A percentile compares a stretch with the other conserved stretches of the same genome.
Evolutionary conservation across 2,888 invertebrate genomes (phyloP).

Genomic region (Agrotis clavis): DNA sequence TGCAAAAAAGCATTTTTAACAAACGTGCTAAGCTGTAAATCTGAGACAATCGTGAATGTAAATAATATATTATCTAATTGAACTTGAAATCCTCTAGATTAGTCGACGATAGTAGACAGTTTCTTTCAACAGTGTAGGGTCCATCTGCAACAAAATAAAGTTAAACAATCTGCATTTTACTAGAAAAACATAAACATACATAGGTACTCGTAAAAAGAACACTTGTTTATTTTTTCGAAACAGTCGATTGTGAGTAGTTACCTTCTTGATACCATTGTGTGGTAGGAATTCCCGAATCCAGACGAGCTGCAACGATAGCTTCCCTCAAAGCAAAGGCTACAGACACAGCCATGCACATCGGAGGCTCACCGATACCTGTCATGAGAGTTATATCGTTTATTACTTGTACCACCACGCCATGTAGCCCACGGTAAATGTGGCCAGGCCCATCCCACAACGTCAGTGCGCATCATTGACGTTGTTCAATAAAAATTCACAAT

Average conservation of each 20-base stretch:
- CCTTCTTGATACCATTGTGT: conserved; percentile 91
- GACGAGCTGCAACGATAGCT: conserved; percentile 92
- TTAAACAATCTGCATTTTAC: too few relatives aligned
- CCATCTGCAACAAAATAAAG: conserved; percentile 30
- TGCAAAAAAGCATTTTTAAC: too few relatives aligned
- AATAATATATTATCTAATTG: not conserved
- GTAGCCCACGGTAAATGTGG: too few relatives aligned
- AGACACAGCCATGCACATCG: conserved; percentile 84
- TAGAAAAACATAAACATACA: too few relatives aligned
- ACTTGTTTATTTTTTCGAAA: too few relatives aligned
- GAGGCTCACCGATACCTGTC: conserved; percentile 89
- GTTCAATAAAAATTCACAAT: too few relatives aligned
- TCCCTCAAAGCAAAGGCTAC: conserved; percentile 92
- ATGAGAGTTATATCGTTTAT: conserved; percentile 32
- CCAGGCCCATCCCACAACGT: too few relatives aligned
- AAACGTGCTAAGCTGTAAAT: too few relatives aligned
- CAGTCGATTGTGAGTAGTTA: conserved; percentile 63
- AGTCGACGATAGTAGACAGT: conserved; percentile 22
- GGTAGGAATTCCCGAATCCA: conserved; percentile 89
- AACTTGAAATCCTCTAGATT: conserved; percentile 25
- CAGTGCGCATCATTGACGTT: too few relatives aligned
- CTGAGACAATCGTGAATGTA: too few relatives aligned
- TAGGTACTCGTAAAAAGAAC: too few relatives aligned
- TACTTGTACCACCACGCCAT: too few relatives aligned
- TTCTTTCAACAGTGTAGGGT: conserved; percentile 42